Evolutionary conservation across 2,888 invertebrate genomes (phyloP).

Genomic region (Ctena decussata): DNA sequence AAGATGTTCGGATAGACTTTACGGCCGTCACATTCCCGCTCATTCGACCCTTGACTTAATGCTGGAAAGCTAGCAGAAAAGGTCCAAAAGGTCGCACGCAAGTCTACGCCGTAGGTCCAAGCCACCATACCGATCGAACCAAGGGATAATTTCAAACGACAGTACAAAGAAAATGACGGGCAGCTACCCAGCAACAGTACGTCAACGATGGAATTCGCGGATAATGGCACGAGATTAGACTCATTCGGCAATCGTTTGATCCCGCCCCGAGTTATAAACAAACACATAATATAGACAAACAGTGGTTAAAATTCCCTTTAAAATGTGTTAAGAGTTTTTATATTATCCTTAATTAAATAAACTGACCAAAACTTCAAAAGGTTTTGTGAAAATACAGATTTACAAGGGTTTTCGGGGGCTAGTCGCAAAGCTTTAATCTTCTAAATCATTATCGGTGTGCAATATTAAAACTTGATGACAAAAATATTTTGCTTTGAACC

Average conservation of each 20-base stretch:
- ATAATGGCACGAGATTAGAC: constrained; percentile 43
- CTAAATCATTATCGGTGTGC: background rate
- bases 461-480: constrained; percentile 50
- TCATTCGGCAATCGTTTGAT: constrained; percentile 50
- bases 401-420: background rate
- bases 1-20: too few relatives aligned
- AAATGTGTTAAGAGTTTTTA: constrained; percentile 58
- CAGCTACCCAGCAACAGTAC: background rate
- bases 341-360: background rate
- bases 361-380: constrained; percentile 4
- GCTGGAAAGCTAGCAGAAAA: too few relatives aligned
- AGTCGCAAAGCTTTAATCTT: constrained; percentile 35
- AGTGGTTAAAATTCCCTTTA: constrained; percentile 53
- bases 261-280: constrained; percentile 59
- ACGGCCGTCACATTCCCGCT: too few relatives aligned
- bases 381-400: background rate
- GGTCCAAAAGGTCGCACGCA: too few relatives aligned
- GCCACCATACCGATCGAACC: too few relatives aligned
- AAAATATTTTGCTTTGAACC: constrained; percentile 66
- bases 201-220: background rate
- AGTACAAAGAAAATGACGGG: background rate
- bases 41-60: too few relatives aligned
- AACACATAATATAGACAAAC: constrained; percentile 62
- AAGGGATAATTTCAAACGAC: too few relatives aligned
- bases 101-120: too few relatives aligned